phyloP scores from a whole-genome alignment of 2,797 vertebrate genomes.

The Lagodon rhomboides region DNA sequence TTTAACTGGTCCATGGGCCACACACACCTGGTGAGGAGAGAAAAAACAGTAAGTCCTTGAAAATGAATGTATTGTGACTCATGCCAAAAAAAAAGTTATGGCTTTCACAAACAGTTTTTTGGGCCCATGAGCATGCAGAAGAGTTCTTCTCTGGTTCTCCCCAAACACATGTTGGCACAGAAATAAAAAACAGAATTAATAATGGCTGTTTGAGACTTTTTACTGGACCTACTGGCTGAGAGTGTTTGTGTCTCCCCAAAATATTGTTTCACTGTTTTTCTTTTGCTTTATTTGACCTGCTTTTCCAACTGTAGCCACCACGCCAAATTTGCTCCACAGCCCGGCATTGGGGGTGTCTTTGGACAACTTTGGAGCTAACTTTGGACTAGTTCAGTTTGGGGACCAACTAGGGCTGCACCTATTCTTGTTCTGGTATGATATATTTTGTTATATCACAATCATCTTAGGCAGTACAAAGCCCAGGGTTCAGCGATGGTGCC shows the following conservation, averaged over 20 bases:
- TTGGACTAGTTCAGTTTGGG: background rate
- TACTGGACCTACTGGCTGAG: background rate
- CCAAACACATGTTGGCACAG: background rate
- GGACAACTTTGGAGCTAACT: too few relatives aligned
- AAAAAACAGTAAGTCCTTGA: background rate
- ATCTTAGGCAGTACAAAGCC: too few relatives aligned
- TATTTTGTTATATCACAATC: too few relatives aligned
- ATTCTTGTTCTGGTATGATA: too few relatives aligned
- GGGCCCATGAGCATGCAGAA: background rate
- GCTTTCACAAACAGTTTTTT: background rate
- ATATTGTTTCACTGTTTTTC: too few relatives aligned
- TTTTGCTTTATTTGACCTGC: background rate
- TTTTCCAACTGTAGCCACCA: background rate
- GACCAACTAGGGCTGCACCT: background rate
- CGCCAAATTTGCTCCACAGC: background rate
- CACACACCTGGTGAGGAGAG: background rate
- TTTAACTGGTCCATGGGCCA: background rate
- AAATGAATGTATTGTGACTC: background rate
- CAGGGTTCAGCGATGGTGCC: too few relatives aligned
- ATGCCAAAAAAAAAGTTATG: background rate
- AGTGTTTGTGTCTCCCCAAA: too few relatives aligned
- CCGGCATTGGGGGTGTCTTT: too few relatives aligned
- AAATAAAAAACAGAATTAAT: background rate
- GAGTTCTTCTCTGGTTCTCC: background rate
- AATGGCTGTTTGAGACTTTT: slow-evolving; percentile 4